These are phyloP conservation scores for Halotydeus destructor DNA, from an alignment of 1,140 invertebrate genomes.

Conservation along the genomic window DNA sequence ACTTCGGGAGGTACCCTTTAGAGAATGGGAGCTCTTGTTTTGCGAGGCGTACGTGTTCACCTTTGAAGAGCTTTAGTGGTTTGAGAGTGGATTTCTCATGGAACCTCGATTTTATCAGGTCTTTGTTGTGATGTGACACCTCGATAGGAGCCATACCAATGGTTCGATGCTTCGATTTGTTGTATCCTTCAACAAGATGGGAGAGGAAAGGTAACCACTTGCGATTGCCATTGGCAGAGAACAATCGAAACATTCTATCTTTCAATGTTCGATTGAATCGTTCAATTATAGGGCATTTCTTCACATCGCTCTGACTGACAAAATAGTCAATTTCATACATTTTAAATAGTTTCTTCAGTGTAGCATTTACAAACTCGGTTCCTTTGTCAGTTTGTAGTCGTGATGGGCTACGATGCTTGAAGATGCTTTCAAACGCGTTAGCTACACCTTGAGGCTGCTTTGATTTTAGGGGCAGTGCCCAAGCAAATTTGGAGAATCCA, in stretches of 20 bases:
- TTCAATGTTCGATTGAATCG: constrained; percentile 28
- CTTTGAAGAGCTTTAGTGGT: constrained; percentile 14
- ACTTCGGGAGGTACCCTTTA: constrained; percentile 13
- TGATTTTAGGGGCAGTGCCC: constrained; percentile 15
- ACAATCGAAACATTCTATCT: constrained; percentile 25
- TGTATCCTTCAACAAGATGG: constrained; percentile 24
- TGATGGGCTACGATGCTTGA: constrained; percentile 3
- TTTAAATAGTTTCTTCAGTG: constrained; percentile 20
- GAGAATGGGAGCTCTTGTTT: constrained; percentile 11
- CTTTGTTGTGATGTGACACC: constrained; percentile 21
- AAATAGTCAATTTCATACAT: constrained; percentile 25
- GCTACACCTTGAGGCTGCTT: constrained; percentile 12
- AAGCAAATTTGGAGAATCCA: constrained; percentile 17
- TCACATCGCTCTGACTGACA: constrained; percentile 22
- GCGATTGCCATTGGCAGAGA: constrained; percentile 24
- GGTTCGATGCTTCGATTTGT: constrained; percentile 25
- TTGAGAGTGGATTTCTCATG: constrained; percentile 15
- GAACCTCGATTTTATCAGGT: constrained; percentile 8
- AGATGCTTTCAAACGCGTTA: constrained; percentile 14
- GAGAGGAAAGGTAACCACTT: constrained; percentile 24
- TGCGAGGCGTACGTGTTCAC: constrained; percentile 18
- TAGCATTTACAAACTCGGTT: constrained; percentile 11
- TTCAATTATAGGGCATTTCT: constrained; percentile 28
- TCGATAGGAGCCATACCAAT: constrained; percentile 24
- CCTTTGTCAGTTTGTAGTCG: constrained; percentile 10